A percentile compares a stretch with the other conserved stretches of the same genome.
These are phyloP conservation scores for Scaptomyza cyrtandrae DNA, from an alignment of 2,888 invertebrate genomes.

Conservation along the genomic window DNA sequence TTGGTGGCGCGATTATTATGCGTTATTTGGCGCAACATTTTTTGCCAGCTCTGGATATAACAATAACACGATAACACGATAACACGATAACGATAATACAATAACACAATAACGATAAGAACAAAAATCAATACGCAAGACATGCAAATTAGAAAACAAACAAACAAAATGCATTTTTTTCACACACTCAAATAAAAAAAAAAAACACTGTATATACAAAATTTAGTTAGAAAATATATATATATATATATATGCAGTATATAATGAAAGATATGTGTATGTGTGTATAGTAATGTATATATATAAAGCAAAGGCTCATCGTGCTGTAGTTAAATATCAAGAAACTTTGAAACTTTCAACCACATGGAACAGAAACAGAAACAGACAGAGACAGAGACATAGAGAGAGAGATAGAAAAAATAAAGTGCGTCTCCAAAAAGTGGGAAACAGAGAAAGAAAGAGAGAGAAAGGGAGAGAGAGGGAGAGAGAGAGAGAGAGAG, in stretches of 20 bases:
- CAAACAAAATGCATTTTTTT: conserved; percentile 31
- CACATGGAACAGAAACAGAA: conserved; percentile 22
- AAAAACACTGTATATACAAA: conserved; percentile 35
- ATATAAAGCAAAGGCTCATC: conserved; percentile 21
- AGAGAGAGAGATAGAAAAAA: conserved; percentile 3
- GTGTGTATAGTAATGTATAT: background rate
- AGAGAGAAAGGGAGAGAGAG: background rate
- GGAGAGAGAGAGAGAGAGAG: background rate
- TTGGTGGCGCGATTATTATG: conserved; percentile 99
- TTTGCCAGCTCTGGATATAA: conserved; percentile 93
- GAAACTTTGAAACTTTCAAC: background rate
- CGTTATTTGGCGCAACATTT: conserved; percentile 93
- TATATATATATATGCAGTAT: background rate
- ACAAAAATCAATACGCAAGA: conserved; percentile 50
- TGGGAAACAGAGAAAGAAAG: background rate
- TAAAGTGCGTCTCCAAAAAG: conserved; percentile 30
- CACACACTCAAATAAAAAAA: conserved; percentile 20
- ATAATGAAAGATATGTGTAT: conserved; percentile 2
- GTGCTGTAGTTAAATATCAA: conserved; percentile 7
- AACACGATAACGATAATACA: conserved; percentile 22
- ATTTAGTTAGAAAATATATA: background rate
- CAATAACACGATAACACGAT: conserved; percentile 36
- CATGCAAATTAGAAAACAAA: conserved; percentile 48
- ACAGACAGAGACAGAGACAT: background rate
- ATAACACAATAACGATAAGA: conserved; percentile 29